These are phyloP conservation scores for Oncorhynchus gorbuscha DNA, from an alignment of 2,113 vertebrate genomes.

Conservation along the genomic window DNA sequence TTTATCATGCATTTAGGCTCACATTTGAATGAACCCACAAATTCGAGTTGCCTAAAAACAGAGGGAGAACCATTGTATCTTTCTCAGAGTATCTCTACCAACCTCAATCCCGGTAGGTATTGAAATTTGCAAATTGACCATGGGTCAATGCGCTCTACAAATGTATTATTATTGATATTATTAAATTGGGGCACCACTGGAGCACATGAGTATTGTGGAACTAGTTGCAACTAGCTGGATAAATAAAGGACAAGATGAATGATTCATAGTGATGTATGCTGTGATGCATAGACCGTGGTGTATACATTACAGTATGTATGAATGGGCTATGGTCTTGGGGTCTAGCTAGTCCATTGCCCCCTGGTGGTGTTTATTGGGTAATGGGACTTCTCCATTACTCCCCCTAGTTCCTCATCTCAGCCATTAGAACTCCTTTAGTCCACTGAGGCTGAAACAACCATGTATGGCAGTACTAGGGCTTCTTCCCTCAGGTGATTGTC, in stretches of 20 bases:
- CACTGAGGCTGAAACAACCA: not conserved
- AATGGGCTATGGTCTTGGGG: not conserved
- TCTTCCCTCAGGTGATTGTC: not conserved
- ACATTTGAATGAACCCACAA: too few relatives aligned
- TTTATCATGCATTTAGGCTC: too few relatives aligned
- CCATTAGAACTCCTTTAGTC: not conserved
- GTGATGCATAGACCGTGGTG: not conserved
- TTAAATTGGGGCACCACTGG: too few relatives aligned
- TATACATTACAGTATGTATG: not conserved
- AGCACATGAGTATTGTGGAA: too few relatives aligned
- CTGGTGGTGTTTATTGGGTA: not conserved
- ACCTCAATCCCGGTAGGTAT: too few relatives aligned
- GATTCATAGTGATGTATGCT: not conserved
- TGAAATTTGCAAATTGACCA: too few relatives aligned
- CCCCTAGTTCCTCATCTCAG: not conserved
- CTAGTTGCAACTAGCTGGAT: not conserved
- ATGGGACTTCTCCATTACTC: not conserved
- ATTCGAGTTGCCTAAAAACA: too few relatives aligned
- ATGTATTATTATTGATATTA: too few relatives aligned
- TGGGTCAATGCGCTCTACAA: too few relatives aligned
- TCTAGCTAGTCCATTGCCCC: not conserved
- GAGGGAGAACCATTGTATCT: too few relatives aligned
- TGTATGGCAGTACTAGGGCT: not conserved
- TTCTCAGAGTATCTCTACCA: too few relatives aligned
- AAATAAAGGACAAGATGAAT: not conserved